phyloP scores from a whole-genome alignment of 1,140 invertebrate genomes.

The Rhizoglyphus robini region DNA sequence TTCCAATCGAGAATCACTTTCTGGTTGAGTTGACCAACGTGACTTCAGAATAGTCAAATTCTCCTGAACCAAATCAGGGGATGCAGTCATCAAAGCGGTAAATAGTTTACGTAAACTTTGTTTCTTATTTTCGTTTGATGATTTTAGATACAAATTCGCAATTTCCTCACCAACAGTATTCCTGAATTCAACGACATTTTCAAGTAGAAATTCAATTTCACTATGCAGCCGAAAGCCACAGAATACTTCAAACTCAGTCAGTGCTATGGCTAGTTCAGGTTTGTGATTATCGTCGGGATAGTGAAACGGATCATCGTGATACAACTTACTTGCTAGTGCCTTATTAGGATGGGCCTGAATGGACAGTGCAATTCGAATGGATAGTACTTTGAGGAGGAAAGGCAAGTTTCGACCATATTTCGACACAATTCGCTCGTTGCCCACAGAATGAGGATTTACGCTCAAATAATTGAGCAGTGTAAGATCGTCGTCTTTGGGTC shows the following conservation, averaged over 20 bases:
- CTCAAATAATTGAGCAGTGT: conserved; percentile 50
- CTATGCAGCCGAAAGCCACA: conserved; percentile 77
- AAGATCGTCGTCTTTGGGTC: conserved; percentile 31
- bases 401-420: conserved; percentile 61
- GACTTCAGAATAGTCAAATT: conserved; percentile 11
- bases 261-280: conserved; percentile 88
- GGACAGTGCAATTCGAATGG: conserved; percentile 78
- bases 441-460: conserved; percentile 52
- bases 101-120: conserved; percentile 51
- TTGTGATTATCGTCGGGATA: conserved; percentile 98
- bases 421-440: conserved; percentile 42
- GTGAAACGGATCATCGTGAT: conserved; percentile 57
- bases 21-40: not conserved
- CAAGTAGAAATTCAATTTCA: conserved; percentile 61
- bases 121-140: conserved; percentile 31
- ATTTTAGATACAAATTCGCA: conserved; percentile 31
- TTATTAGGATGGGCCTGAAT: conserved; percentile 98
- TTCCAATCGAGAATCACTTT: no score
- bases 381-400: conserved; percentile 90
- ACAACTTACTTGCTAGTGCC: conserved; percentile 61
- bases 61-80: not conserved
- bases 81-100: conserved; percentile 49
- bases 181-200: conserved; percentile 52
- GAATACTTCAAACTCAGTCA: conserved; percentile 82
- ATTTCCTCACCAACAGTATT: conserved; percentile 43